Evolutionary conservation across 1,140 invertebrate genomes (phyloP).

Genomic region (Carposina sasakii): DNA sequence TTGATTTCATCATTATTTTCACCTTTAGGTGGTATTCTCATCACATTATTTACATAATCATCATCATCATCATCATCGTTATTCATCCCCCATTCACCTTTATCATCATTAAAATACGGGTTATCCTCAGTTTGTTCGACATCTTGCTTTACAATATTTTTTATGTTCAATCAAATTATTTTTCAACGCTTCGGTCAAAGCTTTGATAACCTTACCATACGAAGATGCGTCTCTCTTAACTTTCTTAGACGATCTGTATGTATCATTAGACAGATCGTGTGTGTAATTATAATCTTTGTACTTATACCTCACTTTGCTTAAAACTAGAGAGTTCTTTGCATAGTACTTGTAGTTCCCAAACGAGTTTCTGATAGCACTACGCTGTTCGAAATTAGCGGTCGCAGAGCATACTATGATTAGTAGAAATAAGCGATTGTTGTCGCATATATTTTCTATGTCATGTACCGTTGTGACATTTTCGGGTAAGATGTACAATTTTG

Average conservation of each 20-base stretch:
- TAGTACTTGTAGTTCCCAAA: slow-evolving; percentile 82
- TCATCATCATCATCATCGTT: slow-evolving; percentile 37
- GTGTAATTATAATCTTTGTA: slow-evolving; percentile 56
- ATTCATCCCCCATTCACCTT: slow-evolving; percentile 61
- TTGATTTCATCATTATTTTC: slow-evolving; percentile 31
- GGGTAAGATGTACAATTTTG: slow-evolving; percentile 79
- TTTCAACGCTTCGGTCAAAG: slow-evolving; percentile 45
- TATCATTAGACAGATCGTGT: slow-evolving; percentile 42
- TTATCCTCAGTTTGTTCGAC: slow-evolving; percentile 5
- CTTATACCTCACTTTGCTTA: slow-evolving; percentile 33
- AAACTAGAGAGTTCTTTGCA: slow-evolving; percentile 37
- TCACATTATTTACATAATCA: slow-evolving; percentile 56
- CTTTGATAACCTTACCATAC: slow-evolving; percentile 40
- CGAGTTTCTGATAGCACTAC: slow-evolving; percentile 84
- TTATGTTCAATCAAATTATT: slow-evolving; percentile 31
- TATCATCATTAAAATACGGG: slow-evolving; percentile 39
- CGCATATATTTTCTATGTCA: slow-evolving; percentile 75
- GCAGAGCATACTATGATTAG: slow-evolving; percentile 84
- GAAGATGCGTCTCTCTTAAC: slow-evolving; percentile 42
- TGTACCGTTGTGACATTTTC: slow-evolving; percentile 80
- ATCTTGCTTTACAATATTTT: slow-evolving; percentile 25
- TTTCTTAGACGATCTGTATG: slow-evolving; percentile 33
- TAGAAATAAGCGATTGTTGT: slow-evolving; percentile 71
- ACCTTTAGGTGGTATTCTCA: slow-evolving; percentile 64
- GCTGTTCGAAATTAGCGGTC: slow-evolving; percentile 77